Evolutionary conservation across 2,888 invertebrate genomes (phyloP), one percentile per base, ranked within the genome.

Genomic region (Yponomeuta plumbellus): DNA sequence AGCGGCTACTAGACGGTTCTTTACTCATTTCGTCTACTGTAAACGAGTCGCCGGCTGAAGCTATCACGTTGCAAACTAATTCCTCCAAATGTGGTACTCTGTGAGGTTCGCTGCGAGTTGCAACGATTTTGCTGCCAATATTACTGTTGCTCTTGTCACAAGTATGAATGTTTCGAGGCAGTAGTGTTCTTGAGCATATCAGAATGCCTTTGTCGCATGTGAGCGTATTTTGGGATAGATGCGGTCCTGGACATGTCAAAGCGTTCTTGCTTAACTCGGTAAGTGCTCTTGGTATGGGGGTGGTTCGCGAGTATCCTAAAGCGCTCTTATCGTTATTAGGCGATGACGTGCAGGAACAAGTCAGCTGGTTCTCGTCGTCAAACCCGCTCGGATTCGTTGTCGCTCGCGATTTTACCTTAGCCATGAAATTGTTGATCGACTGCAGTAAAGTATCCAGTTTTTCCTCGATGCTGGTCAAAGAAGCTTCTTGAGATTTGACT

Each of bases 361-460:
- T 17, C 5, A 17, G 44, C 1, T 3, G 44, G 17, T 17, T 17
- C 44, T 52, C 44, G 44, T 52, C 44, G 44, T 52, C 17, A 13
- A 52, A 13, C 17, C 17, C 4, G 17, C 17, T 52, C 17, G 44
- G 44, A 17, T 17, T 13, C 17, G 8, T 17, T 17, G 44, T 13
- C 44, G 44, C 44, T 52, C 59, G 59, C 23, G 23, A 21, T 59
- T 21, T 61, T n/a, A 82, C 73, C 71, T 84, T 81, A 44, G 59
- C 22, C 52, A 85, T 75, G 61, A 85, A 80, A 3, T 69, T 72
- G 69, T 85, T 83, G 20, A 88, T 74, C 22, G 83, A 79, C 4
- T 76, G 68, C 57, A 85, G 77, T 56, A 88, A 72, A 56, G 22
- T 69, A 61, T 86, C 83, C 26, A 88, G 68, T 72, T 86, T 88